A percentile compares a stretch with the other conserved stretches of the same genome.
These are phyloP conservation scores for Hirudinaria manillensis DNA, from an alignment of 2,888 invertebrate species.

Conservation along the genomic window DNA sequence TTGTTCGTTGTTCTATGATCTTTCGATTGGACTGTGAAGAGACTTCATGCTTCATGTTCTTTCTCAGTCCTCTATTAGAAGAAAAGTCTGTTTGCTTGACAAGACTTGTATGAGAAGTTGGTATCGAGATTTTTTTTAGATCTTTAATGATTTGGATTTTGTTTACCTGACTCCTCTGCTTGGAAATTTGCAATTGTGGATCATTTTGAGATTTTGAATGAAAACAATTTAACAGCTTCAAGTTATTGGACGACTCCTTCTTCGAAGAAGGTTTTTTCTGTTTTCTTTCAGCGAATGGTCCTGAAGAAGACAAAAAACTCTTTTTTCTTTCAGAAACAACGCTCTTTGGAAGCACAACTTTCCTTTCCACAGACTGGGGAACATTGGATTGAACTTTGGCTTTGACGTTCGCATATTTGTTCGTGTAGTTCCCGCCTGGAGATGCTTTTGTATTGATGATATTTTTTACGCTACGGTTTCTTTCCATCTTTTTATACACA, in stretches of 20 bases:
- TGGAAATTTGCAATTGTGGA: no score
- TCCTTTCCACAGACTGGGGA: not conserved
- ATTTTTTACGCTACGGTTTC: not conserved
- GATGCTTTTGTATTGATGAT: not conserved
- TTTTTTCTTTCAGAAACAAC: not conserved
- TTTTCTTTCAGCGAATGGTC: not conserved
- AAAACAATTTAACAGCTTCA: not conserved
- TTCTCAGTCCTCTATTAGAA: no score
- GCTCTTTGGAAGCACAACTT: not conserved
- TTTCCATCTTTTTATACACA: constrained; percentile 27
- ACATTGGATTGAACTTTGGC: not conserved
- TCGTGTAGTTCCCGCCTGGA: not conserved
- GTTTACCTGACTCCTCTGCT: no score
- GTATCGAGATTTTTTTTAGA: no score
- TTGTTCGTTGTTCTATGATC: no score
- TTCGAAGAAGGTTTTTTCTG: not conserved
- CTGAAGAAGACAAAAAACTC: not conserved
- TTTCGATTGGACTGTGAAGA: no score
- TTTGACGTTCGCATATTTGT: not conserved
- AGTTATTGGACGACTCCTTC: not conserved
- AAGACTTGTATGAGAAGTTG: no score
- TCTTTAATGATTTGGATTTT: no score
- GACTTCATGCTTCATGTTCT: no score
- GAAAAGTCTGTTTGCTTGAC: no score
- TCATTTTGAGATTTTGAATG: not conserved